Base-by-base conservation (phyloP, 2,797 vertebrate genomes). In the Thripadectes ignobilis region DNA sequence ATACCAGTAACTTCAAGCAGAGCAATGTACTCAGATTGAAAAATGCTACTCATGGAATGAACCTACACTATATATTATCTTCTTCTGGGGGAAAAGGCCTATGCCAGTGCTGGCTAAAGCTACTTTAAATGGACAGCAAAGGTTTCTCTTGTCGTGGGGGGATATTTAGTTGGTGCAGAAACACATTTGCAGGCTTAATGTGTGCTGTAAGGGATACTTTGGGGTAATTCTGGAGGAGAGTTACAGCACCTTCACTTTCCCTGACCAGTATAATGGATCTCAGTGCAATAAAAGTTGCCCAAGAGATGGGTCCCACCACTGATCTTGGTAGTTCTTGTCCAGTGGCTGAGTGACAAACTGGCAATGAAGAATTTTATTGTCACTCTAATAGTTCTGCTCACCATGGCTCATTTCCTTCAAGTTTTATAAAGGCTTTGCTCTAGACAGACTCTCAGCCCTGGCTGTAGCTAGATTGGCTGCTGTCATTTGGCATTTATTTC, bases 401-500 rank as follows among this genome's bases (percentile, higher is more conserved):
- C 59, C 23, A 38, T 59, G 88, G 51, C 51, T 89, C 72, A 61
- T 85, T 95, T 80, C 48, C 72, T 67, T 85, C 71, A 75, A 27
- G 79, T 81, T 71, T 83, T 89, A 34, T 54, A 63, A 80, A 86
- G 38, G 48, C 17, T 94, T 49, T 71, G 36, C 82, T 63, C 32
- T 38, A 71, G 85, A 89, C 78, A 85, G 71, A 52, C 49, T n/a
- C 41, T 36, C 75, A 88, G 3, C 39, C 4, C 38, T 63, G 90
- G 57, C 85, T 74, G 27, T 21, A 77, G 72, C 68, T 71, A 16
- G 82, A 74, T 49, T 21, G 63, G 20, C 48, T 93, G 63, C 62
- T 91, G 36, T 57, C 59, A 63, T 80, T 73, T 88, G 78, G 52
- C 75, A 80, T 83, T 96, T 80, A 89, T 79, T 85, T 91, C 48